Conservation (phyloP, 2,888 invertebrate species). For the Cephus runcator region DNA sequence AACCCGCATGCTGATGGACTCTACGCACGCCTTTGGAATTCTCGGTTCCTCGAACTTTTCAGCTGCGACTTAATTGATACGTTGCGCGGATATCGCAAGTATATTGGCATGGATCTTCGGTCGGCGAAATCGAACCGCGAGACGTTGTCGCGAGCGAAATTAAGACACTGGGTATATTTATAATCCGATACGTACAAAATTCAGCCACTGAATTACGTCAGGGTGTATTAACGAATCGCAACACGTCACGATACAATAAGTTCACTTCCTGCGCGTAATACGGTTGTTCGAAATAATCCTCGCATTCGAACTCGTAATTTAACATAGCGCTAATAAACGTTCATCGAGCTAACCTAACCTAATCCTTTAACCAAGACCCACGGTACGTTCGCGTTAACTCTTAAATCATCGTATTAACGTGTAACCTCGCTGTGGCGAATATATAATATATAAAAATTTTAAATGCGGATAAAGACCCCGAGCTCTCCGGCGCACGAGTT, state of each 20-base stretch:
- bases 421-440: conserved; percentile 39
- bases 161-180: neutral
- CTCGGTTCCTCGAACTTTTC: conserved; percentile 56
- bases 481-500: too few species aligned
- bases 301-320: neutral
- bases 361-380: neutral
- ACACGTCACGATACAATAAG: neutral
- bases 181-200: neutral
- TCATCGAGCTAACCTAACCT: neutral
- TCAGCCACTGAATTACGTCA: neutral
- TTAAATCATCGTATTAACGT: conserved; percentile 55
- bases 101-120: neutral
- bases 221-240: neutral
- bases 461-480: conserved; percentile 12
- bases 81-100: neutral
- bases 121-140: neutral
- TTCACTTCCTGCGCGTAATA: neutral
- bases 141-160: neutral
- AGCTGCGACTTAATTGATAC: conserved; percentile 19
- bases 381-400: conserved; percentile 29
- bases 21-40: conserved; percentile 59
- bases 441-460: conserved; percentile 50
- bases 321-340: neutral
- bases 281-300: neutral
- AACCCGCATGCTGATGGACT: conserved; percentile 42